Evolutionary conservation across 2,113 vertebrate species (phyloP).

Genomic region (Eira barbara): DNA sequence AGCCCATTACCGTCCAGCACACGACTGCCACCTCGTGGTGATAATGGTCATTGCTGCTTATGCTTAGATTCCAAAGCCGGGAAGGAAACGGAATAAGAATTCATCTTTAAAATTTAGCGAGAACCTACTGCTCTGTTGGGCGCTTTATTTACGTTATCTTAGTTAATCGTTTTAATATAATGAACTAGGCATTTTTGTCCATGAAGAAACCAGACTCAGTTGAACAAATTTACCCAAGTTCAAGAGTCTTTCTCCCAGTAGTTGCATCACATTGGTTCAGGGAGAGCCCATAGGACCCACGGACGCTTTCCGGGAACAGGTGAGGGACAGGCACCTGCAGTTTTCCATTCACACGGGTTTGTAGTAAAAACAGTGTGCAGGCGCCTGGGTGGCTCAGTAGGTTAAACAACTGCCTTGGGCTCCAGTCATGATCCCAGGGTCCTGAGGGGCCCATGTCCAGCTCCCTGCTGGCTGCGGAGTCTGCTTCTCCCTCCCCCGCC

Average conservation of each 20-base stretch:
- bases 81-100: background rate
- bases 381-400: no score
- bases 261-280: background rate
- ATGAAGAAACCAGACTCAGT: background rate
- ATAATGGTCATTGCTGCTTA: background rate
- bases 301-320: background rate
- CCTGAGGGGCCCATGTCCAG: no score
- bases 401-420: no score
- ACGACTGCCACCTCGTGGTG: conserved; percentile 53
- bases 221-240: background rate
- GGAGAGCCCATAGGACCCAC: background rate
- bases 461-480: no score
- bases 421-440: no score
- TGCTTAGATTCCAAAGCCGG: background rate
- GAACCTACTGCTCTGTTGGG: background rate
- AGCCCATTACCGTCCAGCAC: background rate
- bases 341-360: background rate
- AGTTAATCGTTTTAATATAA: background rate
- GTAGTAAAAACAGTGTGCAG: background rate
- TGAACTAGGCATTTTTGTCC: background rate
- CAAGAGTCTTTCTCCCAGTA: background rate
- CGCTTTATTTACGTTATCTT: background rate
- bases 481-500: no score
- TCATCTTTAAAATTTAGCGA: background rate
- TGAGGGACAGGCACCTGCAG: background rate